Conservation (phyloP, 2,888 invertebrate genomes). For the Melieria crassipennis region DNA sequence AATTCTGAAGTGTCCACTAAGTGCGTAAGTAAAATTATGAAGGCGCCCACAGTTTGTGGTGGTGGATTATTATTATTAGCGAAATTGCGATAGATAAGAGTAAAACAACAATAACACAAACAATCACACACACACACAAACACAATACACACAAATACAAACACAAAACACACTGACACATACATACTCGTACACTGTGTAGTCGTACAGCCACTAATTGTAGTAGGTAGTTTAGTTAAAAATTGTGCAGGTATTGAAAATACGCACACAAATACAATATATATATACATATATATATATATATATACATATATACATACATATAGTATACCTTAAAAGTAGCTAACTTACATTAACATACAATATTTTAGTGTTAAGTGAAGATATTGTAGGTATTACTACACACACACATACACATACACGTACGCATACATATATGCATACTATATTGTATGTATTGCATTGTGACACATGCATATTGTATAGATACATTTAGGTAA, state of each 20-base stretch:
- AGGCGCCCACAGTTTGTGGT: too few species aligned
- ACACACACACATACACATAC: background rate
- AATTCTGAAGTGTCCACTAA: slow-evolving; percentile 40
- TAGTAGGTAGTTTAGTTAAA: slow-evolving; percentile 2
- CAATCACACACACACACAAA: slow-evolving; percentile 18
- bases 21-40: slow-evolving; percentile 7
- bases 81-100: slow-evolving; percentile 1
- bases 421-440: slow-evolving; percentile 10
- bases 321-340: background rate
- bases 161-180: background rate
- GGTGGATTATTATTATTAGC: background rate
- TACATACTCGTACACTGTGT: slow-evolving; percentile 7
- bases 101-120: slow-evolving; percentile 15
- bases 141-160: background rate
- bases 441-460: background rate
- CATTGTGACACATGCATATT: too few species aligned
- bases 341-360: too few species aligned
- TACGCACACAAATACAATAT: slow-evolving; percentile 10
- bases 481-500: background rate
- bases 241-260: slow-evolving; percentile 25
- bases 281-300: slow-evolving; percentile 29
- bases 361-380: too few species aligned
- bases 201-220: too few species aligned
- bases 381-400: too few species aligned
- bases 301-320: slow-evolving; percentile 28